Evolutionary conservation across 2,113 vertebrate genomes (phyloP), one percentile per base, ranked within the genome.

Genomic region (Pluvianellus socialis): DNA sequence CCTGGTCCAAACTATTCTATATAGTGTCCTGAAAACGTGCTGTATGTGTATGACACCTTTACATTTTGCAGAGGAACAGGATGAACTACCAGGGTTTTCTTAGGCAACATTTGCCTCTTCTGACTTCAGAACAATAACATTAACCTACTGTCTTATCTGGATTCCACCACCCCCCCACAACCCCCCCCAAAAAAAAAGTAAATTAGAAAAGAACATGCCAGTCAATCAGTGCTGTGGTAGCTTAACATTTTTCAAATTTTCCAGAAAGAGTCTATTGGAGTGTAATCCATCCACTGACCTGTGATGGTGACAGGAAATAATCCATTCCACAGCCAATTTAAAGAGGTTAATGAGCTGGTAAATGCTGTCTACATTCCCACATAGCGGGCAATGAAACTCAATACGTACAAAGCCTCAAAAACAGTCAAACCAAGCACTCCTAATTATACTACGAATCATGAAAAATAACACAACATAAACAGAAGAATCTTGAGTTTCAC

Each of bases 291-390:
- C 38, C 63, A 77, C 52, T 91, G 84, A 91, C 83, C 89, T 95
- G 42, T 81, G 79, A 87, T 94, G 49, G 52, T 63, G 58, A 91
- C 80, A 89, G 93, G 90, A 95, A 95, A 94, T 61, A 85, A 94
- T 95, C 91, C 35, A 87, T 92, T 94, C 77, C 9, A 10, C 77
- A 82, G 77, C 7, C 81, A 91, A n/a, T 91, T 95, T 95, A 89
- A 89, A 89, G 80, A 96, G 87, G 73, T 96, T 96, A 96, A 97
- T 96, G 93, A 96, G 87, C 90, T 94, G 95, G 87, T 65, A 96
- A 97, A 95, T 52, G 68, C 66, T 88, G 84, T 91, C 96, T 91
- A 79, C 56, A 28, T 93, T 93, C 96, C 93, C 92, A 94, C 87
- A 87, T 79, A 90, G 22, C 47, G 55, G 56, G 81, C 87, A 96